Conservation (phyloP, 2,113 vertebrate genomes). For the Salvelinus alpinus region DNA sequence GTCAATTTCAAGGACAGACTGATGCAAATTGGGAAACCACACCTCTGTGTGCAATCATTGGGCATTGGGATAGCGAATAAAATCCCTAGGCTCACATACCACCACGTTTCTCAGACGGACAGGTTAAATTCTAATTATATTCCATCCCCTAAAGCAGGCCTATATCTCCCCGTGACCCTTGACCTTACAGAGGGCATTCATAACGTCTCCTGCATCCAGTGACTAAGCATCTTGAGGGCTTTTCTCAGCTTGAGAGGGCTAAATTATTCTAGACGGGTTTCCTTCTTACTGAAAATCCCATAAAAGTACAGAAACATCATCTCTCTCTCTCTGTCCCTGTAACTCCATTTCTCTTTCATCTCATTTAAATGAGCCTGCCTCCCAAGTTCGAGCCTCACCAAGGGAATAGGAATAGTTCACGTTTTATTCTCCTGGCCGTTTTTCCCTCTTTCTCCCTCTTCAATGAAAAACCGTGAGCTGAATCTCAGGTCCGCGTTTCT, state of each 20-base stretch:
- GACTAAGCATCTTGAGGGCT: not conserved
- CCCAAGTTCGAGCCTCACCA: constrained; percentile 26
- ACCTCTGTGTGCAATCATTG: too few relatives aligned
- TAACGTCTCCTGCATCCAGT: too few relatives aligned
- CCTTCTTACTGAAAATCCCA: constrained; percentile 24
- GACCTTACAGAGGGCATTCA: not conserved
- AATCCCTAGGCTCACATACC: too few relatives aligned
- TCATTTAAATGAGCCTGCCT: constrained; percentile 39
- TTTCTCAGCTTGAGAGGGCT: constrained; percentile 26
- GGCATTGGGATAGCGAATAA: too few relatives aligned
- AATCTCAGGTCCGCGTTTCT: constrained; percentile 24
- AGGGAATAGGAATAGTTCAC: constrained; percentile 55
- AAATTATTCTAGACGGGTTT: constrained; percentile 19
- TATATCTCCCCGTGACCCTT: not conserved
- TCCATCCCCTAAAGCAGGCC: not conserved
- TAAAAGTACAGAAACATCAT: constrained; percentile 19
- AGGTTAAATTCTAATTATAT: too few relatives aligned
- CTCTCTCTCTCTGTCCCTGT: constrained; percentile 18
- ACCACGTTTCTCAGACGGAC: too few relatives aligned
- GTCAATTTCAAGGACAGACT: too few relatives aligned
- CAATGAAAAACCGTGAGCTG: constrained; percentile 38
- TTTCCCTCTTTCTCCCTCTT: constrained; percentile 36
- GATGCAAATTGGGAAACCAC: too few relatives aligned
- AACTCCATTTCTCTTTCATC: constrained; percentile 51
- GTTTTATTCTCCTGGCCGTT: constrained; percentile 28